These are phyloP conservation scores for Tyrannus savana DNA, from an alignment of 2,113 vertebrate species.

Conservation along the genomic window DNA sequence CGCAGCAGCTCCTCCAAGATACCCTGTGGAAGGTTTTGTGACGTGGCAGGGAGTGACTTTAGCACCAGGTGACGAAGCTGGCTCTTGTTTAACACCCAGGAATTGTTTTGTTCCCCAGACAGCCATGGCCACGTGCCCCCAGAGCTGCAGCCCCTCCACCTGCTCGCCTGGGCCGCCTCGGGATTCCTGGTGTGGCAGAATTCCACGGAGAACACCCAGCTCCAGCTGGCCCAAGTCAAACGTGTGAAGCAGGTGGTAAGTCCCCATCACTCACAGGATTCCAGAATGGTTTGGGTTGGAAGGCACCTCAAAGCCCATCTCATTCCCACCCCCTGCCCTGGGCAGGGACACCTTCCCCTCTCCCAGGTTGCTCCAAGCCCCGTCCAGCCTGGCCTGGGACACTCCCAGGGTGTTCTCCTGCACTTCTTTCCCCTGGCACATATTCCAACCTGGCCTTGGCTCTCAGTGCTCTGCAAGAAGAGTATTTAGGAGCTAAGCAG, in stretches of 20 bases:
- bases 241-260: slow-evolving; percentile 90
- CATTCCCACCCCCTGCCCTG: neutral
- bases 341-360: neutral
- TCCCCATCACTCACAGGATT: neutral
- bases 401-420: neutral
- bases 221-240: slow-evolving; percentile 83
- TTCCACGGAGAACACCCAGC: slow-evolving; percentile 85
- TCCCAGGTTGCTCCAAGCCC: neutral
- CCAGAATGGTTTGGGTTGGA: neutral
- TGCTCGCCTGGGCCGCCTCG: slow-evolving; percentile 79
- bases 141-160: slow-evolving; percentile 82
- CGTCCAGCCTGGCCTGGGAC: neutral
- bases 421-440: rapidly evolving
- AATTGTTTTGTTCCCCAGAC: slow-evolving; percentile 70
- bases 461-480: neutral
- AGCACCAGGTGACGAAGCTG: neutral
- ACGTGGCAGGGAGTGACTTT: neutral
- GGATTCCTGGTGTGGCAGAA: slow-evolving; percentile 87
- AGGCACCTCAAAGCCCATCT: neutral
- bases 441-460: neutral
- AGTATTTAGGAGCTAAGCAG: neutral
- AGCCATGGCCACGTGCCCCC: slow-evolving; percentile 79
- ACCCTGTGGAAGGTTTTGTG: neutral
- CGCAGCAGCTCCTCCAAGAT: neutral
- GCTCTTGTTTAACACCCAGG: neutral